These are phyloP conservation scores for Athalia circularis DNA, from an alignment of 2,888 invertebrate species.

Conservation along the genomic window DNA sequence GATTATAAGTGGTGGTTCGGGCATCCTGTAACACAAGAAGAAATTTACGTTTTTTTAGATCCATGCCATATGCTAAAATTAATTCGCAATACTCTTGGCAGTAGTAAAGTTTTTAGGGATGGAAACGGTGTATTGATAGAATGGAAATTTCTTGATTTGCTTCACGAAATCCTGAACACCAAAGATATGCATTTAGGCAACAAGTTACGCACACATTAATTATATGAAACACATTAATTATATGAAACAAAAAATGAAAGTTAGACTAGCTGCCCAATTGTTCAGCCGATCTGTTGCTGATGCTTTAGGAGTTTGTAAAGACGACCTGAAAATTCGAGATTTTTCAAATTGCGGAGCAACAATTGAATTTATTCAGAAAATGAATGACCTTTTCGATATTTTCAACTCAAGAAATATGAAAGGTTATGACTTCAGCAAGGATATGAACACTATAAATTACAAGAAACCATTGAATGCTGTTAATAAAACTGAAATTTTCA, in stretches of 20 bases:
- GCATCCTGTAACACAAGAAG: conserved; percentile 32
- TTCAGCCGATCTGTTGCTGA: conserved; percentile 58
- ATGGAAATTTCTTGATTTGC: conserved; percentile 38
- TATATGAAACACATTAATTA: neutral
- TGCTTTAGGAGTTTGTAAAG: conserved; percentile 54
- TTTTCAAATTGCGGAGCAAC: conserved; percentile 54
- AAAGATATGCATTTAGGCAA: conserved; percentile 32
- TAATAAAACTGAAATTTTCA: conserved; percentile 36
- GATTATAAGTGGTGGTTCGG: conserved; percentile 38
- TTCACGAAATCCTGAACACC: conserved; percentile 41
- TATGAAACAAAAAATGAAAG: conserved; percentile 12
- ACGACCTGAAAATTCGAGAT: conserved; percentile 50
- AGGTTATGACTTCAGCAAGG: too few species aligned
- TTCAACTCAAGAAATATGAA: conserved; percentile 52
- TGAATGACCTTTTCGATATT: conserved; percentile 58
- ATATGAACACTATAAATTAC: conserved; percentile 26
- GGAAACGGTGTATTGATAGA: conserved; percentile 18
- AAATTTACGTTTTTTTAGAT: conserved; percentile 36
- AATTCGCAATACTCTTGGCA: conserved; percentile 40
- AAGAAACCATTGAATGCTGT: conserved; percentile 39
- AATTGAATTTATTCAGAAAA: conserved; percentile 51
- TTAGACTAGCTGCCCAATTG: conserved; percentile 47
- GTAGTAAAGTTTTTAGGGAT: conserved; percentile 17
- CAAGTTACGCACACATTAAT: conserved; percentile 21
- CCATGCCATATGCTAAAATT: conserved; percentile 47